phyloP scores from a whole-genome alignment of 2,888 invertebrate genomes.

The Dasysyrphus albostriatus region DNA sequence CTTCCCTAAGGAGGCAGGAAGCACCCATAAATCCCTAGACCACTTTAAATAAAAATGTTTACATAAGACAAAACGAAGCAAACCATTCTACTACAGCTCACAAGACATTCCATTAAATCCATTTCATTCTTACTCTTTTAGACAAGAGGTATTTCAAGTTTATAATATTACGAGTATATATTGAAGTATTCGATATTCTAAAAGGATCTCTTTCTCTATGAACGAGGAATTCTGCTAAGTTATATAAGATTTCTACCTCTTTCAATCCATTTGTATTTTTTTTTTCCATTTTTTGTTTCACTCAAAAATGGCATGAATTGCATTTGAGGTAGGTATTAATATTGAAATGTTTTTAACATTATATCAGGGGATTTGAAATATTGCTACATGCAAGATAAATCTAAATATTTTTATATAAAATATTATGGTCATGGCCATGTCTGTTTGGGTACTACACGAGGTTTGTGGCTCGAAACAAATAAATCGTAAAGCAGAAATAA shows the following conservation, averaged over 20 bases:
- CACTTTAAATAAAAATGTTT: not conserved
- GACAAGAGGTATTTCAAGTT: not conserved
- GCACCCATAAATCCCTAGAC: not conserved
- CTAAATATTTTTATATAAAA: too few relatives aligned
- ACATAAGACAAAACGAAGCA: not conserved
- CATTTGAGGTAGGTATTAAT: slow-evolving; percentile 3
- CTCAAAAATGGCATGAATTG: not conserved
- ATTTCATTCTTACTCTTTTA: not conserved
- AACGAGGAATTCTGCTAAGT: not conserved
- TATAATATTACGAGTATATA: not conserved
- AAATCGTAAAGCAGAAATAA: too few relatives aligned
- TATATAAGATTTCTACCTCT: not conserved
- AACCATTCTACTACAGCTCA: not conserved
- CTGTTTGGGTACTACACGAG: too few relatives aligned
- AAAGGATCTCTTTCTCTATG: not conserved
- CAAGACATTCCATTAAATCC: not conserved
- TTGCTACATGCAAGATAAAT: too few relatives aligned
- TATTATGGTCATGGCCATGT: too few relatives aligned
- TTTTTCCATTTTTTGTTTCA: not conserved
- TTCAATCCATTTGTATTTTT: not conserved
- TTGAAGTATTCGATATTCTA: not conserved
- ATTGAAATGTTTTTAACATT: not conserved
- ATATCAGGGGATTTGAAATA: too few relatives aligned
- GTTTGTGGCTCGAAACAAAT: too few relatives aligned
- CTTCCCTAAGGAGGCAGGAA: not conserved